A percentile compares a stretch with the other conserved stretches of the same genome.
Conservation (phyloP, 2,888 invertebrate species). For the Crossocerus cetratus region DNA sequence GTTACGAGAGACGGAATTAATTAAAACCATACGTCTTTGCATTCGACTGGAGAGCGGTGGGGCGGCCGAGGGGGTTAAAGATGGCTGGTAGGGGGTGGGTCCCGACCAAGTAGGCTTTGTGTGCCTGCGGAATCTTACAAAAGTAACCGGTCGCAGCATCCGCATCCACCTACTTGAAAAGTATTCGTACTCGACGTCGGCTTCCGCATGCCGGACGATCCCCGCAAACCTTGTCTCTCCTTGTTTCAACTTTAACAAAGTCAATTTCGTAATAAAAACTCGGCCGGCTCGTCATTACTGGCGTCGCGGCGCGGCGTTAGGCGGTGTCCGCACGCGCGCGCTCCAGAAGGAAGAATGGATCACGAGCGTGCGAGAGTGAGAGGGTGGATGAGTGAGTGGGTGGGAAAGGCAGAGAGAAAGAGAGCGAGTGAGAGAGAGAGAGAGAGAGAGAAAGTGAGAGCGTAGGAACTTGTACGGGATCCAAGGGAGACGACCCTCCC, state of each 20-base stretch:
- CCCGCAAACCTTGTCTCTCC: background rate
- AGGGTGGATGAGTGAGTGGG: background rate
- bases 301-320: constrained; percentile 37
- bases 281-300: constrained; percentile 40
- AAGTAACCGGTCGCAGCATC: background rate
- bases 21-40: constrained; percentile 15
- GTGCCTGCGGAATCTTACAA: background rate
- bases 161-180: background rate
- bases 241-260: constrained; percentile 38
- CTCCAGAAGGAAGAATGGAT: constrained; percentile 14
- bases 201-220: background rate
- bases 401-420: constrained; percentile 32
- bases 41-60: constrained; percentile 10
- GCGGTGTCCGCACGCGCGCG: constrained; percentile 22
- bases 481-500: constrained; percentile 53
- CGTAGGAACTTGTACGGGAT: constrained; percentile 43
- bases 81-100: too few species aligned
- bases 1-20: constrained; percentile 21
- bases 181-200: constrained; percentile 1
- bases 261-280: constrained; percentile 34
- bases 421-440: background rate
- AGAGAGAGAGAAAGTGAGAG: constrained; percentile 36
- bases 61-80: too few species aligned
- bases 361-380: background rate
- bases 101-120: background rate